These are phyloP conservation scores for Chaetophractus vellerosus DNA, from an alignment of 2,797 vertebrate genomes.

Conservation along the genomic window DNA sequence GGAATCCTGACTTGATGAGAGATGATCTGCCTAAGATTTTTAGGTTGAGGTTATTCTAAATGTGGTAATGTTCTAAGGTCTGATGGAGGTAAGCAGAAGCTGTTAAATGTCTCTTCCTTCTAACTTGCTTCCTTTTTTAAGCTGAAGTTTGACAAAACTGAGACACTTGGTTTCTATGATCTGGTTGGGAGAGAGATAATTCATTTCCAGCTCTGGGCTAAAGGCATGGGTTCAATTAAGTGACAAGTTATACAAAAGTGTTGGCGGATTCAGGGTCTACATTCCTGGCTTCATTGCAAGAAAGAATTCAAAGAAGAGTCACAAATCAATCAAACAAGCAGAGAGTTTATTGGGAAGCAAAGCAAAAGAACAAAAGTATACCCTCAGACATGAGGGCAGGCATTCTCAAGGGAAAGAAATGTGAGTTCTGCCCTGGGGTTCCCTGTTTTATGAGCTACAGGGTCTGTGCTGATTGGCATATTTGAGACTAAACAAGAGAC, in stretches of 20 bases:
- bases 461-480: too few relatives aligned
- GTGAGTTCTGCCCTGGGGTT: too few relatives aligned
- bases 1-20: background rate
- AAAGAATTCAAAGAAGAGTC: too few relatives aligned
- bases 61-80: background rate
- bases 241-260: background rate
- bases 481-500: too few relatives aligned
- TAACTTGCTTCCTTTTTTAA: background rate
- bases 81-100: background rate
- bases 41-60: background rate
- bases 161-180: background rate
- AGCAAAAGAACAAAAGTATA: too few relatives aligned
- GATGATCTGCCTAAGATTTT: background rate
- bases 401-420: too few relatives aligned
- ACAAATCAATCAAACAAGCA: too few relatives aligned
- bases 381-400: too few relatives aligned
- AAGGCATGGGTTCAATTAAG: background rate
- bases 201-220: background rate
- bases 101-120: background rate
- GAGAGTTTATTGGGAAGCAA: too few relatives aligned
- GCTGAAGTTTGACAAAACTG: background rate
- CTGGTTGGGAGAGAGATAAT: background rate
- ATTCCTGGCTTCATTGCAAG: too few relatives aligned
- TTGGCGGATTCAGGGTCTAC: too few relatives aligned
- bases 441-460: too few relatives aligned